Evolutionary conservation across 2,888 invertebrate genomes (phyloP).

Genomic region (Lobophora halterata): DNA sequence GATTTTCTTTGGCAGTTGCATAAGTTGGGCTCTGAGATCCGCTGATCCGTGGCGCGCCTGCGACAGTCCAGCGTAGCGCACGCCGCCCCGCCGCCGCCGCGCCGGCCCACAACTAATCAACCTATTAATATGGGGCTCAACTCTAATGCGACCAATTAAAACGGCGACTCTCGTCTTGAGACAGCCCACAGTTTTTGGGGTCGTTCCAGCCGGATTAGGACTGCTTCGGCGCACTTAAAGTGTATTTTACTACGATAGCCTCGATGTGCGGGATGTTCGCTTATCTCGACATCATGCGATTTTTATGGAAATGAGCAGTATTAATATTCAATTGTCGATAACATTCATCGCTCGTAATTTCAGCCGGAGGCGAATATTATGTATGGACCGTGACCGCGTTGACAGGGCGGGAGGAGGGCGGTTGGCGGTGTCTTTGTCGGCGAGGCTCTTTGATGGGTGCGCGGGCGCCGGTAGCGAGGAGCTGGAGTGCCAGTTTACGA

Average conservation of each 20-base stretch:
- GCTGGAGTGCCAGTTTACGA: constrained; percentile 74
- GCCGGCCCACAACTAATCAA: constrained; percentile 72
- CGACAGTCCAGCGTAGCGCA: constrained; percentile 32
- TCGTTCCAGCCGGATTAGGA: constrained; percentile 72
- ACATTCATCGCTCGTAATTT: constrained; percentile 66
- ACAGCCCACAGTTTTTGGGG: constrained; percentile 77
- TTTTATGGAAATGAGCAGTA: constrained; percentile 58
- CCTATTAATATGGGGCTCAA: constrained; percentile 78
- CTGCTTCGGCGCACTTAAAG: constrained; percentile 54
- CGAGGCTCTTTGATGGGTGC: constrained; percentile 63
- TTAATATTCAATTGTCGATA: constrained; percentile 71
- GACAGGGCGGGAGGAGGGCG: constrained; percentile 61
- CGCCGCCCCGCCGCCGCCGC: constrained; percentile 34
- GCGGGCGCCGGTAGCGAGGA: constrained; percentile 68
- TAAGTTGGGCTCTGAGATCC: constrained; percentile 41
- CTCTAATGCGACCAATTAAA: constrained; percentile 77
- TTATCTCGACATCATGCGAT: constrained; percentile 46
- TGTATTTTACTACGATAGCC: constrained; percentile 41
- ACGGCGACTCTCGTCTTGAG: constrained; percentile 72
- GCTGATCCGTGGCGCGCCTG: constrained; percentile 35
- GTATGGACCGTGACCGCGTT: constrained; percentile 71
- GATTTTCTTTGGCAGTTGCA: constrained; percentile 54
- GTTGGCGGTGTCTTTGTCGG: constrained; percentile 67
- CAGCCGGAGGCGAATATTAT: constrained; percentile 61
- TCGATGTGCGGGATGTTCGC: constrained; percentile 37